Evolutionary conservation across 1,140 invertebrate species (phyloP).

Genomic region (Drosophila busckii): DNA sequence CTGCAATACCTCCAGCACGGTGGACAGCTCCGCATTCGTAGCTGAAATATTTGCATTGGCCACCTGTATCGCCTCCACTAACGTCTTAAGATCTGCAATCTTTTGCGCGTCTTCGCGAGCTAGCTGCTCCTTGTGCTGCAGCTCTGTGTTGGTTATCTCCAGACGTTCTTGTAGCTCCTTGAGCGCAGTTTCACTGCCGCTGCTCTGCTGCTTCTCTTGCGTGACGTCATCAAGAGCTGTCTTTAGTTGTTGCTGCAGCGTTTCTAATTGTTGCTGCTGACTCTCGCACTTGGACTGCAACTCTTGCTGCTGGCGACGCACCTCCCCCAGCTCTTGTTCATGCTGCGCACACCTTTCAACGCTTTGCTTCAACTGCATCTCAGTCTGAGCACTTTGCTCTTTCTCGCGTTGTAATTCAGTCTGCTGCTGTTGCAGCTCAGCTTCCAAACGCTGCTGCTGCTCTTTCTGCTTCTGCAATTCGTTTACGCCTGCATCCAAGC

Average conservation of each 20-base stretch:
- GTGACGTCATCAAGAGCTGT: slow-evolving; percentile 3
- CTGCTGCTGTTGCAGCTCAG: slow-evolving; percentile 24
- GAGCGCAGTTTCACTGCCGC: slow-evolving; percentile 27
- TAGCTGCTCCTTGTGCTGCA: slow-evolving; percentile 57
- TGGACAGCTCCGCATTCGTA: slow-evolving; percentile 63
- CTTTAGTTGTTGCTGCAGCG: slow-evolving; percentile 35
- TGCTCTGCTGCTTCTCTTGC: slow-evolving; percentile 36
- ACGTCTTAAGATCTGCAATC: slow-evolving; percentile 54
- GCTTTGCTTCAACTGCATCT: slow-evolving; percentile 25
- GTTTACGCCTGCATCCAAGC: background rate
- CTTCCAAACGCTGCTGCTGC: slow-evolving; percentile 23
- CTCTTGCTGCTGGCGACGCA: slow-evolving; percentile 36
- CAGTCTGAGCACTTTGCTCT: background rate
- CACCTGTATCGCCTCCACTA: slow-evolving; percentile 58
- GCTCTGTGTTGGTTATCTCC: slow-evolving; percentile 53
- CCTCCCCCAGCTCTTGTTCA: slow-evolving; percentile 42
- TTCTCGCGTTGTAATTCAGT: slow-evolving; percentile 7
- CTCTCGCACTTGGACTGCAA: slow-evolving; percentile 41
- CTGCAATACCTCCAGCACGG: slow-evolving; percentile 58
- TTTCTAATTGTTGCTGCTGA: slow-evolving; percentile 33
- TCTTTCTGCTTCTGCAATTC: slow-evolving; percentile 14
- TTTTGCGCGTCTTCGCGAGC: slow-evolving; percentile 57
- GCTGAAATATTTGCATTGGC: slow-evolving; percentile 66
- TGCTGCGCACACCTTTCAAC: slow-evolving; percentile 19
- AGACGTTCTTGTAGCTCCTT: slow-evolving; percentile 52